Conservation (phyloP, 1,140 invertebrate genomes). For the Oppia nitens region DNA sequence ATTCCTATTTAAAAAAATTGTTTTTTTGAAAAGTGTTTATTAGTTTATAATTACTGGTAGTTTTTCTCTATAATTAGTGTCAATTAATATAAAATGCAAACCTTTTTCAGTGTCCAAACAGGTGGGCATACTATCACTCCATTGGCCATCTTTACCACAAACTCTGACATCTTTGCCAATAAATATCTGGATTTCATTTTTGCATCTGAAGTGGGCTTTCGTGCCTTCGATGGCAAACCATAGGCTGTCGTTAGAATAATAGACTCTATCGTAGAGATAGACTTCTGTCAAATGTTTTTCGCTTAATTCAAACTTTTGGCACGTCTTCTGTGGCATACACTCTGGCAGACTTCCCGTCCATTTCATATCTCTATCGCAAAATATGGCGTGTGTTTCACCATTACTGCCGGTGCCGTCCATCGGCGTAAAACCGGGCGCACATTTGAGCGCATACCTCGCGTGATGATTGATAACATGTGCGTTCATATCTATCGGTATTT, state of each 20-base stretch:
- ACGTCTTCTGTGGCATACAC: background rate
- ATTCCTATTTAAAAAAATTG: background rate
- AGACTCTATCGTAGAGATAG: conserved; percentile 6
- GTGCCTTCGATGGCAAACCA: conserved; percentile 4
- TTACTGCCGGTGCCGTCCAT: conserved; percentile 5
- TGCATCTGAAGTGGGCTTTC: conserved; percentile 5
- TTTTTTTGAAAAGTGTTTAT: background rate
- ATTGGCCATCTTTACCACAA: conserved; percentile 9
- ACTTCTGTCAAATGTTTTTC: conserved; percentile 1
- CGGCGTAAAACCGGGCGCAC: background rate
- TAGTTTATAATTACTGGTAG: background rate
- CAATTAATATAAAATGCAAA: background rate
- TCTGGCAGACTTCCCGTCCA: conserved; percentile 5
- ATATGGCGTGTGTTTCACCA: background rate
- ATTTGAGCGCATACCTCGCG: conserved; percentile 2
- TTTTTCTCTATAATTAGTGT: background rate
- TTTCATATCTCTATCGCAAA: conserved; percentile 1
- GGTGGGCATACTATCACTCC: conserved; percentile 3
- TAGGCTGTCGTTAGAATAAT: background rate
- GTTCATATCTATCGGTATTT: conserved; percentile 5
- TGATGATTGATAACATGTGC: conserved; percentile 6
- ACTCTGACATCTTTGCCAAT: conserved; percentile 10
- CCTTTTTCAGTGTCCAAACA: background rate
- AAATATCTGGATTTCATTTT: conserved; percentile 11
- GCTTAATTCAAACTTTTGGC: background rate